Evolutionary conservation across 2,888 invertebrate genomes (phyloP).

Genomic region (Scaptomyza cyrtandrae): DNA sequence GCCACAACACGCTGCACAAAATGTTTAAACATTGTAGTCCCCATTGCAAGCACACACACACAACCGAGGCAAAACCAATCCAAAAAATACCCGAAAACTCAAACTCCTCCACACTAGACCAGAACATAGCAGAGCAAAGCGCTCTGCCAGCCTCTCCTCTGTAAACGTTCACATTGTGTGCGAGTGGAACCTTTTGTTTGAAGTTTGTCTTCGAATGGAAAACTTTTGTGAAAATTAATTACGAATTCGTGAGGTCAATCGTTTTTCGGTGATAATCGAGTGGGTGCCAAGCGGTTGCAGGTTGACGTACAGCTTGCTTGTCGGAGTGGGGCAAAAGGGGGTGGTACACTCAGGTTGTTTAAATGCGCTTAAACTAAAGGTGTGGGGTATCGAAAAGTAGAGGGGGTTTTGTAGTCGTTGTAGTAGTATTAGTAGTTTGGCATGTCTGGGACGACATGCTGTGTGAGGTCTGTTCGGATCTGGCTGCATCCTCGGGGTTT

Average conservation of each 20-base stretch:
- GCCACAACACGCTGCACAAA: slow-evolving; percentile 55
- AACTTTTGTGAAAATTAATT: slow-evolving; percentile 81
- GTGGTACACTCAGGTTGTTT: slow-evolving; percentile 66
- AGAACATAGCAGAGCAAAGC: neutral
- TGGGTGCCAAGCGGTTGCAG: slow-evolving; percentile 65
- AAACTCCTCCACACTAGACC: slow-evolving; percentile 12
- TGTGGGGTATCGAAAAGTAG: neutral
- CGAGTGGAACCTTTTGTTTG: slow-evolving; percentile 64
- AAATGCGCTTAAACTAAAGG: slow-evolving; percentile 56
- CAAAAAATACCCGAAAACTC: slow-evolving; percentile 40
- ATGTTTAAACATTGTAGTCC: slow-evolving; percentile 72
- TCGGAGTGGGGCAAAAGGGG: neutral
- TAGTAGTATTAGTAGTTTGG: slow-evolving; percentile 6
- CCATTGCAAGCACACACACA: slow-evolving; percentile 39
- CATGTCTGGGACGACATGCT: slow-evolving; percentile 55
- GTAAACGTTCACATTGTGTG: slow-evolving; percentile 45
- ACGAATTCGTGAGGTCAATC: slow-evolving; percentile 82
- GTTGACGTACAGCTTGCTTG: slow-evolving; percentile 15
- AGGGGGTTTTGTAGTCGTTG: neutral
- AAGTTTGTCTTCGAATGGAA: slow-evolving; percentile 79
- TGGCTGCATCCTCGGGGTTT: slow-evolving; percentile 54
- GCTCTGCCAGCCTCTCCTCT: neutral
- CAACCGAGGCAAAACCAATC: slow-evolving; percentile 23
- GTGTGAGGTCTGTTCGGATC: slow-evolving; percentile 51
- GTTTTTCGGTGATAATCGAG: slow-evolving; percentile 80